Evolutionary conservation across 2,113 vertebrate genomes (phyloP).

Genomic region (Bucco capensis): DNA sequence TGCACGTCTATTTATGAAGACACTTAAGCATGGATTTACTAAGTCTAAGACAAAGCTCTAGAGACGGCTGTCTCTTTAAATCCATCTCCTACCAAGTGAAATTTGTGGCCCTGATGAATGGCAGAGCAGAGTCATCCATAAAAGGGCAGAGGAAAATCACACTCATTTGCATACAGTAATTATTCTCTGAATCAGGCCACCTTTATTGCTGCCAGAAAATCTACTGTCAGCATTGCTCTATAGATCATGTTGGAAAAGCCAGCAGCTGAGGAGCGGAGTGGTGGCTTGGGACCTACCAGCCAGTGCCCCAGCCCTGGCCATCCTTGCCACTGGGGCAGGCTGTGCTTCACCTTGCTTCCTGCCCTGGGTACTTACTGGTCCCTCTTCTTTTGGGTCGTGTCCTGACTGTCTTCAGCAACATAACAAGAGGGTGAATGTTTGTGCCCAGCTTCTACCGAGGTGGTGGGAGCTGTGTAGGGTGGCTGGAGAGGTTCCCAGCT

Average conservation of each 20-base stretch:
- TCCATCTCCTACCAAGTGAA: conserved; percentile 74
- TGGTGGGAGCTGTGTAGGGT: background rate
- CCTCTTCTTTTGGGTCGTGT: background rate
- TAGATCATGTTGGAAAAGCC: conserved; percentile 75
- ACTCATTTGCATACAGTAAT: conserved; percentile 86
- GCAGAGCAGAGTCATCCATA: conserved; percentile 79
- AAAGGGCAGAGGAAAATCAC: conserved; percentile 81
- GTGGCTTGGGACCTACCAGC: conserved; percentile 21
- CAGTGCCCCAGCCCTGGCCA: background rate
- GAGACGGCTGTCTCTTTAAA: conserved; percentile 79
- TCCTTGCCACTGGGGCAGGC: background rate
- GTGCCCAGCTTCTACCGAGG: background rate
- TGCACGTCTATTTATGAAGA: conserved; percentile 64
- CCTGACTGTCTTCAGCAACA: background rate
- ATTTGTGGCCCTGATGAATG: conserved; percentile 81
- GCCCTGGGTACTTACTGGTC: accelerated
- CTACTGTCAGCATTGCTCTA: conserved; percentile 79
- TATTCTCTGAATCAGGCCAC: conserved; percentile 84
- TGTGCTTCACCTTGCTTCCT: accelerated
- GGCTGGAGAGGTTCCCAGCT: background rate
- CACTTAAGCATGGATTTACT: conserved; percentile 68
- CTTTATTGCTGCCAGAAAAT: conserved; percentile 84
- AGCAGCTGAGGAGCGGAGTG: conserved; percentile 59
- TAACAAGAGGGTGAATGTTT: background rate
- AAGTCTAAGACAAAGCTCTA: conserved; percentile 69